Percentiles rank a stretch among this genome's conserved stretches.
These are phyloP conservation scores for Nephotettix cincticeps DNA, from an alignment of 1,140 invertebrate species.

Conservation along the genomic window DNA sequence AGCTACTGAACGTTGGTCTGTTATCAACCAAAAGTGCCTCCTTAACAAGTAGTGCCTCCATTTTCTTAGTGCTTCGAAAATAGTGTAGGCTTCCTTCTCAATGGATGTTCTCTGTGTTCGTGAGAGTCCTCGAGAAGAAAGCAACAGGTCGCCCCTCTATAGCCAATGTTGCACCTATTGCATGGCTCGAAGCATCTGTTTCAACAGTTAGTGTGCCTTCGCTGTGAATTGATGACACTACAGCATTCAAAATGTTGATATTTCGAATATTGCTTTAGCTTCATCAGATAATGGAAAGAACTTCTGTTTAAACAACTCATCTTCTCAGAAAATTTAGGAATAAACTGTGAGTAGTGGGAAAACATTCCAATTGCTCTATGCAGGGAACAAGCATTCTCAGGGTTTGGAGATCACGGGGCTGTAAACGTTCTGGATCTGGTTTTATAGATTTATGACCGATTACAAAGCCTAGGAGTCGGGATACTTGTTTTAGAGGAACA, in stretches of 20 bases:
- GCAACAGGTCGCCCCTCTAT: constrained; percentile 49
- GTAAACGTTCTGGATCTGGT: too few relatives aligned
- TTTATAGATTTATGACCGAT: too few relatives aligned
- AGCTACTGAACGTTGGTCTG: too few relatives aligned
- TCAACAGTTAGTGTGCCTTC: background rate
- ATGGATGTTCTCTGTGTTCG: constrained; percentile 50
- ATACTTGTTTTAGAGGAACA: background rate
- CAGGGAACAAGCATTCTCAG: background rate
- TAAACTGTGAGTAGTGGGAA: too few relatives aligned
- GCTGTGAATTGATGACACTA: background rate
- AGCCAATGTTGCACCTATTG: constrained; percentile 34
- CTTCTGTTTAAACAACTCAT: background rate
- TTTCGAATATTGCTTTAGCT: background rate
- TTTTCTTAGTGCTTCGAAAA: constrained; percentile 50
- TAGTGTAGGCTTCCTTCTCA: constrained; percentile 54
- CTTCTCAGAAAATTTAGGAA: too few relatives aligned
- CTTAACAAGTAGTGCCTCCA: constrained; percentile 41
- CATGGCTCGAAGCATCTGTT: too few relatives aligned
- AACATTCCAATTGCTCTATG: too few relatives aligned
- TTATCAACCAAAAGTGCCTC: constrained; percentile 37
- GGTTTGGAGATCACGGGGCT: background rate
- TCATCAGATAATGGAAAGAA: background rate
- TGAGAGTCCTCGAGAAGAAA: constrained; percentile 51
- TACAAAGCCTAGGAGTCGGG: background rate
- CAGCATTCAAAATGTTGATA: background rate